Base-by-base conservation (phyloP, 2,113 vertebrate genomes). In the Onychostoma macrolepis region DNA sequence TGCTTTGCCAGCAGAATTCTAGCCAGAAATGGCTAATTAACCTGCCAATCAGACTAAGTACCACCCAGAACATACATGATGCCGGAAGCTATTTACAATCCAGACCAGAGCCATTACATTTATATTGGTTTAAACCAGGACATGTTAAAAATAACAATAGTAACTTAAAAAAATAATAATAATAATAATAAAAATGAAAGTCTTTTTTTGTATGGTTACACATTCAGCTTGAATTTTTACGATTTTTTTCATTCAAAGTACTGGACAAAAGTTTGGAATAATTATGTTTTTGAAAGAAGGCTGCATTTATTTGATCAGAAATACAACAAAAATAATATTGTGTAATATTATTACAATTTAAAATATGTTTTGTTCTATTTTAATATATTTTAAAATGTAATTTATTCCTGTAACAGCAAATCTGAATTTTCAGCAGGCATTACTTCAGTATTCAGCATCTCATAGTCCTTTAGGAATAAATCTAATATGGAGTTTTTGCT, bases 31-130 rank as follows among this genome's bases (percentile, higher is more conserved):
- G 4, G 45, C 87, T 91, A 92, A 94, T 91, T 91, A 91, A 91
- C 84, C 89, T 91, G 91, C 86, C 92, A 92, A 88, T 93, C 92
- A 92, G 85, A 89, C 61, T 15, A 36, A 86, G 61, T 43, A 87
- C 71, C 75, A 89, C 80, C 41, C 72, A 76, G 58, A 83, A 48
- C 48, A 61, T 63, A 41, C 56, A 81, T 61, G 15, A 61, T 5
- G 43, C 79, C 50, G 38, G n/a, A 30, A 41, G 58, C 33, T 75
- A 65, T 69, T 76, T 50, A 67, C 80, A 69, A 69, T 28, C 13
- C 58, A 41, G 79, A 8, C 2, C 12, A 61, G 21, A 43, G 56
- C n/a, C 8, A n/a, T 43, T 65, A 43, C 38, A 81, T 65, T 43
- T 41, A 28, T 17, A 65, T 63, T 4, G 8, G 56, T 80, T 80